A percentile compares a stretch with the other conserved stretches of the same genome.
Conservation (phyloP, 2,113 vertebrate genomes). For the Hiodon tergisus region DNA sequence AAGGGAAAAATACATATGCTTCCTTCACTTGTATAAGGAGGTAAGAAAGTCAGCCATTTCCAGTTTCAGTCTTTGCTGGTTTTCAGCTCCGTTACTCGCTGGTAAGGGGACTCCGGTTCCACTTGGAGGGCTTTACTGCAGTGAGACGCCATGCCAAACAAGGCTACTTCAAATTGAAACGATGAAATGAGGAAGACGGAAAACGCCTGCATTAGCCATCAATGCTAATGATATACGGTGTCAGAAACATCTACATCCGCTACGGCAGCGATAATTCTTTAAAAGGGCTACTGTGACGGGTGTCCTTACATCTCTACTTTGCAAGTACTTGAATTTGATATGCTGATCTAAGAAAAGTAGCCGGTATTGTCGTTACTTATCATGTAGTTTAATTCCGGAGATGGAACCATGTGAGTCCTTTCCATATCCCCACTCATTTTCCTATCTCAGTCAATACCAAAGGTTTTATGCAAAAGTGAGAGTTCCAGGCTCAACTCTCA, state of each 20-base stretch:
- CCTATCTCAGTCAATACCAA: constrained; percentile 50
- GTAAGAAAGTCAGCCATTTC: too few species aligned
- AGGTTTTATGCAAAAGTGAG: constrained; percentile 55
- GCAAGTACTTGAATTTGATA: too few species aligned
- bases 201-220: background rate
- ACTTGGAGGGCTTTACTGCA: background rate
- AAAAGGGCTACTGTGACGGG: too few species aligned
- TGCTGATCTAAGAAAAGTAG: too few species aligned
- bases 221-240: background rate
- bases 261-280: background rate
- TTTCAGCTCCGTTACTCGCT: background rate
- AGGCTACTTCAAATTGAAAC: background rate
- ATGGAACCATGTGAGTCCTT: background rate
- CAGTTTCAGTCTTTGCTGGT: background rate
- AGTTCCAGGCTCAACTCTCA: constrained; percentile 57
- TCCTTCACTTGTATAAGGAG: too few species aligned
- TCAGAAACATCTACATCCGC: background rate
- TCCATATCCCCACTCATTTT: background rate
- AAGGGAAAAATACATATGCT: too few species aligned
- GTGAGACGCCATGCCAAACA: background rate
- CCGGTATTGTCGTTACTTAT: too few species aligned
- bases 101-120: background rate
- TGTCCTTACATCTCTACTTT: too few species aligned
- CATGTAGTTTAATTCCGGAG: too few species aligned
- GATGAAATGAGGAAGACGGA: background rate